Evolutionary conservation across 2,113 vertebrate species (phyloP).

Genomic region (Litocranius walleri): DNA sequence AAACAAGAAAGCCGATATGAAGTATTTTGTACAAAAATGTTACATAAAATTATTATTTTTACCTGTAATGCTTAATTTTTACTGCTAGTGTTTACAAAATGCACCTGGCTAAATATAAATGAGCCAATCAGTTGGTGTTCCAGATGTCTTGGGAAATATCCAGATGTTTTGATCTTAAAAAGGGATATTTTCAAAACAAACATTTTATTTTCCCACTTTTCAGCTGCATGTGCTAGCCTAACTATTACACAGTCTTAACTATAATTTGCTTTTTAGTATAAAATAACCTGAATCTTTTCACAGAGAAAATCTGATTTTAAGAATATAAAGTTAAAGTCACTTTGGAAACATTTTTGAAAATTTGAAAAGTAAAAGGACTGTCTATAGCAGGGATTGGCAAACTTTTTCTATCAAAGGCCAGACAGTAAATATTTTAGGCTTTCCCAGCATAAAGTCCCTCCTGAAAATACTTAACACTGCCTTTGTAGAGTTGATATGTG

Average conservation of each 20-base stretch:
- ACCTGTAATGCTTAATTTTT: neutral
- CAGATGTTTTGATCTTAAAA: slow-evolving; percentile 41
- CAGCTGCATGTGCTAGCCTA: neutral
- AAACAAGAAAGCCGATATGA: neutral
- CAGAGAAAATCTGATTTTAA: slow-evolving; percentile 10
- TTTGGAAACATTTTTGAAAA: slow-evolving; percentile 9
- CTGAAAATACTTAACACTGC: neutral
- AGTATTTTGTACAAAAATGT: neutral
- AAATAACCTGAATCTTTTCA: slow-evolving; percentile 21
- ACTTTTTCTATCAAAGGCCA: neutral
- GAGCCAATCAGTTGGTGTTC: neutral
- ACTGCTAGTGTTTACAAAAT: slow-evolving; percentile 13
- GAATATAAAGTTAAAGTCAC: neutral
- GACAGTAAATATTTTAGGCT: neutral
- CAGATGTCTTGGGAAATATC: slow-evolving; percentile 19
- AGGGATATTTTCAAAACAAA: slow-evolving; percentile 45
- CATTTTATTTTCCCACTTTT: slow-evolving; percentile 29
- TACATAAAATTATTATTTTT: slow-evolving; percentile 9
- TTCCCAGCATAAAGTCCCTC: neutral
- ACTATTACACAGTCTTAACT: neutral
- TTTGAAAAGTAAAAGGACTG: neutral
- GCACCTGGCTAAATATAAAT: slow-evolving; percentile 10
- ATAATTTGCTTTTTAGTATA: slow-evolving; percentile 18
- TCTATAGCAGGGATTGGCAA: neutral
- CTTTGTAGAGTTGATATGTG: neutral